These are phyloP conservation scores for Monopterus albus DNA, from an alignment of 2,113 vertebrate species.

Conservation along the genomic window DNA sequence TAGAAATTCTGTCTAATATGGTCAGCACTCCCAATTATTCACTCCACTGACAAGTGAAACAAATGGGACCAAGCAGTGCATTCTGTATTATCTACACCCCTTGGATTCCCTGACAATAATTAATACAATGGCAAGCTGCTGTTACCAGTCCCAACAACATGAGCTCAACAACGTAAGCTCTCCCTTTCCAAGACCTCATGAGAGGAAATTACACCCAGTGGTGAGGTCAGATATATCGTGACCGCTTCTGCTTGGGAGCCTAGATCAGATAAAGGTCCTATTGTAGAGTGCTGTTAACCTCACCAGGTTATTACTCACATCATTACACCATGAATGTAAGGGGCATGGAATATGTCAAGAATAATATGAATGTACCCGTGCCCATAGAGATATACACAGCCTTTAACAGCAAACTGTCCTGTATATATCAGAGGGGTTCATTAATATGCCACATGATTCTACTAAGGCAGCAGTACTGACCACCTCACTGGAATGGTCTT, in stretches of 20 bases:
- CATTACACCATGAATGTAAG: slow-evolving; percentile 71
- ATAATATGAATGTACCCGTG: slow-evolving; percentile 52
- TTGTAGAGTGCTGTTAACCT: slow-evolving; percentile 61
- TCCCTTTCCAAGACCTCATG: slow-evolving; percentile 71
- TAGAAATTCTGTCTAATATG: slow-evolving; percentile 84
- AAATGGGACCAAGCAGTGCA: slow-evolving; percentile 83
- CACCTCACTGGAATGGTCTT: slow-evolving; percentile 56
- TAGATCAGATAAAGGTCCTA: slow-evolving; percentile 59
- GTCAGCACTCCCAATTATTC: slow-evolving; percentile 88
- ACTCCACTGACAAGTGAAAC: slow-evolving; percentile 88
- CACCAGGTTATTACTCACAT: slow-evolving; percentile 69
- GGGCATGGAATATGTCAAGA: slow-evolving; percentile 62
- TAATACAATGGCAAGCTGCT: slow-evolving; percentile 83
- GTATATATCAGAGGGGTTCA: slow-evolving; percentile 45
- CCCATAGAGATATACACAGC: slow-evolving; percentile 32
- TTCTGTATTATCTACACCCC: slow-evolving; percentile 85
- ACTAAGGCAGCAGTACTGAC: slow-evolving; percentile 50
- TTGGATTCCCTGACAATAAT: slow-evolving; percentile 85
- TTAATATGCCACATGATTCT: slow-evolving; percentile 53
- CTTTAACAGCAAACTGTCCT: slow-evolving; percentile 40
- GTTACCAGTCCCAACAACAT: slow-evolving; percentile 78
- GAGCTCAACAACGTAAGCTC: slow-evolving; percentile 79
- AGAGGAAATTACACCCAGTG: slow-evolving; percentile 67
- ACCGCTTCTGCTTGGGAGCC: slow-evolving; percentile 30
- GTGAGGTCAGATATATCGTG: slow-evolving; percentile 54